Evolutionary conservation across 30 jellyfish, hydroid and myxozoan species (phyloP), one percentile per base, ranked within the genome.

Genomic region (Cassiopea andromeda): DNA sequence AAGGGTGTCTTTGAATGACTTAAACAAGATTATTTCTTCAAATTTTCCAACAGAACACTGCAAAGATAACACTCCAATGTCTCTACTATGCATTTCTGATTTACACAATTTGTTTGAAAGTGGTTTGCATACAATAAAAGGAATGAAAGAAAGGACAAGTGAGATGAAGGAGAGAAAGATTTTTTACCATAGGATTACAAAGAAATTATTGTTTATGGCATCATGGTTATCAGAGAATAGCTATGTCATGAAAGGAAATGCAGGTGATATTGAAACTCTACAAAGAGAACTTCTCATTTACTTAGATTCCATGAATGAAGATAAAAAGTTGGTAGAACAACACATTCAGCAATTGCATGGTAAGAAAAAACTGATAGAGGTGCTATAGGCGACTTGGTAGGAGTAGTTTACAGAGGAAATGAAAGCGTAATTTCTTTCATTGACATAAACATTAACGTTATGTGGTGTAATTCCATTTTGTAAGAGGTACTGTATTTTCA

Each of bases 161-260:
- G 87, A 73, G 17, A 27, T 43, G 46, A 81, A 48, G 64, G 68
- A 84, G 69, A 79, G 66, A 60, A 88, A 75, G 78, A 57, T 46
- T 17, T 43, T 59, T 9, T 83, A 67, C 57, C 82, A 73, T 60
- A 78, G 69, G 60, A 66, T 83, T 14, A 12, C 76, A 43, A 93
- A 82, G 78, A 93, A 89, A 54, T 78, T 93, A 50, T 69, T 81
- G 60, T 93, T 93, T 54, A 60, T 87, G 90, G 80, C 88, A 44
- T 84, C 96, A 7, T 89, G 89, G 93, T 44, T 78, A 49, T 19
- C 43, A 18, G 91, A 87, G 61, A 74, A 85, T 54, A 46, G 64
- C 1, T 14, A 83, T 0, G 10, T 7, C 4, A 12, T 92, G n/a
- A 15, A 67, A 59, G 17, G 27, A 4, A 83, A 14, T 3, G 18